Conservation (phyloP, 1,140 invertebrate species). For the Drosophila punjabiensis region DNA sequence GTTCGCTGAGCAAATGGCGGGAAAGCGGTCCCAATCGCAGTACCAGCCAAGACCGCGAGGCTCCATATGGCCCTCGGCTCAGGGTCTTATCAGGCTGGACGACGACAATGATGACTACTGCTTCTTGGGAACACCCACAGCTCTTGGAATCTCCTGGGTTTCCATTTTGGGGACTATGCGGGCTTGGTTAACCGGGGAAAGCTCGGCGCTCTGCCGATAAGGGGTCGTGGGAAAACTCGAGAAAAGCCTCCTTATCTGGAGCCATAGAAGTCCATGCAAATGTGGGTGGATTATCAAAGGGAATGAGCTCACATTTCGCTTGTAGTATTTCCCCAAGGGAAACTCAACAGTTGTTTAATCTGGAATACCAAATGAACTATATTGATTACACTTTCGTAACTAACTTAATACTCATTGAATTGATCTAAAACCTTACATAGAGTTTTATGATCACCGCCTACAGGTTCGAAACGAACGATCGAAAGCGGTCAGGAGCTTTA, state of each 20-base stretch:
- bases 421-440: not conserved
- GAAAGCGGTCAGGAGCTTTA: no score
- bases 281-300: constrained; percentile 21
- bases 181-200: constrained; percentile 22
- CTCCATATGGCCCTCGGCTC: constrained; percentile 28
- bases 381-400: not conserved
- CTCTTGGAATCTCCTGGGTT: constrained; percentile 10
- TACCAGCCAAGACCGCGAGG: constrained; percentile 19
- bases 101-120: not conserved
- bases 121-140: constrained; percentile 31
- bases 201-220: constrained; percentile 23
- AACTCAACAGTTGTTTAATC: not conserved
- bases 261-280: not conserved
- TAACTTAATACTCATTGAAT: not conserved
- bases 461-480: no score
- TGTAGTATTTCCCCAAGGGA: not conserved
- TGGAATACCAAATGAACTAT: no score
- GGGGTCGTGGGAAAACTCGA: constrained; percentile 35
- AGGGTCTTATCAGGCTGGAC: constrained; percentile 18
- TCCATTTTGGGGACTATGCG: constrained; percentile 32
- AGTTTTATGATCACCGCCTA: no score
- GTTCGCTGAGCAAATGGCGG: constrained; percentile 78
- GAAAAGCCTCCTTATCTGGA: constrained; percentile 11
- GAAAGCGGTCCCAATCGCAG: constrained; percentile 45
- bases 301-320: not conserved